Base-by-base conservation (phyloP, 1,140 invertebrate species). In the Drosophila burlai region DNA sequence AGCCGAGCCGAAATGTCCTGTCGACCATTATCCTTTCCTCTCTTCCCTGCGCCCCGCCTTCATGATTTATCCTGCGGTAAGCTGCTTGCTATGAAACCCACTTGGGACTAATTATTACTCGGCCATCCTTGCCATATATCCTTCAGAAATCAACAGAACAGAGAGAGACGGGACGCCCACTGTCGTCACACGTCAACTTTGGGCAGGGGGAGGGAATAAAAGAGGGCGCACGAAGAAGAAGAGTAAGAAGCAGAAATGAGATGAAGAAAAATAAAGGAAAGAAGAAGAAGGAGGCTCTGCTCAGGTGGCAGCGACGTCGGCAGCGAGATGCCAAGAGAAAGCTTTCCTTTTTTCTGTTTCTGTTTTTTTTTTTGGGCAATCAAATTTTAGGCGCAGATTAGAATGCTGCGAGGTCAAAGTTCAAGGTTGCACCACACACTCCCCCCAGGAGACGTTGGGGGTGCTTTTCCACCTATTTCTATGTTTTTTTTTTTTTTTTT, bases 51-150 rank as follows among this genome's bases (percentile, higher is more conserved):
- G 5, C 52, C 29, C 21, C 24, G 52, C 34, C 72, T 36, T 24
- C 54, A 40, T 57, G 54, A 29, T 18, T 38, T 42, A 38, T 50
- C 50, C 55, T 36, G 36, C 68, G 29, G 21, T 36, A 52, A 77
- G 47, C 82, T 81, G 58, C 77, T 83, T 89, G 84, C 76, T 76
- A 73, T 69, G 80, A 66, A 83, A 81, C 66, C 64, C 84, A 74
- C 84, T 81, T 87, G 83, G 85, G 85, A 87, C 77, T 87, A 89
- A 90, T 87, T 90, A 87, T 87, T 90, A 81, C 77, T 79, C 52
- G 60, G 71, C 62, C 71, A 80, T 83, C 45, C 57, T 40, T 52
- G 49, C 68, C 55, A 67, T 69, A 52, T 45, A 67, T 67, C 46
- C 67, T 50, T 50, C 60, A 80, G 46, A 71, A 71, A 71, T 71